Percentiles rank a stretch among this genome's conserved stretches.
phyloP scores from a whole-genome alignment of 1,140 invertebrate genomes.

The Papilio helenus region DNA sequence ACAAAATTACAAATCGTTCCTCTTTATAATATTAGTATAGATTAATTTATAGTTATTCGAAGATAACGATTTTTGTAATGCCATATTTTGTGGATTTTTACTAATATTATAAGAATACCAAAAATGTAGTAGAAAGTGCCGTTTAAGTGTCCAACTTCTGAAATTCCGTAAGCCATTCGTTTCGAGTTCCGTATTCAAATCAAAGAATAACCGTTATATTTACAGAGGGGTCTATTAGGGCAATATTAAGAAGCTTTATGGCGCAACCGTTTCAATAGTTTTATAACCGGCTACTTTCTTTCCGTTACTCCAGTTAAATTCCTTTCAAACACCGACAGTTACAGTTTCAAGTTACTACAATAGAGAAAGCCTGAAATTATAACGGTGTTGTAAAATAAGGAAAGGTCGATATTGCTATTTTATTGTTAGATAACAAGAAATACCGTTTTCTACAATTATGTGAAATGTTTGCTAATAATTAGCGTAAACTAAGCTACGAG shows the following conservation, averaged over 20 bases:
- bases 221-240: constrained; percentile 50
- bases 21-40: too few relatives aligned
- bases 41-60: too few relatives aligned
- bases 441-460: background rate
- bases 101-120: background rate
- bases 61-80: too few relatives aligned
- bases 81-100: too few relatives aligned
- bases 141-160: background rate
- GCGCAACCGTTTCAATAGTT: constrained; percentile 60
- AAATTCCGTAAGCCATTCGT: background rate
- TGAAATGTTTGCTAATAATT: constrained; percentile 1
- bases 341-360: constrained; percentile 49
- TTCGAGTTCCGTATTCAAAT: background rate
- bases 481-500: background rate
- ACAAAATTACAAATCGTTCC: too few relatives aligned
- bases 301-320: constrained; percentile 68
- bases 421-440: background rate
- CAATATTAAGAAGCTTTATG: constrained; percentile 58
- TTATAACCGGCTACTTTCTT: constrained; percentile 78
- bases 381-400: constrained; percentile 1
- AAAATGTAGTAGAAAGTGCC: background rate
- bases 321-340: constrained; percentile 64
- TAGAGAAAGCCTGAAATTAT: constrained; percentile 38
- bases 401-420: constrained; percentile 38
- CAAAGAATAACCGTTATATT: constrained; percentile 49